These are phyloP conservation scores for Craterocephalus amniculus DNA, from an alignment of 2,797 vertebrate genomes.

Conservation along the genomic window DNA sequence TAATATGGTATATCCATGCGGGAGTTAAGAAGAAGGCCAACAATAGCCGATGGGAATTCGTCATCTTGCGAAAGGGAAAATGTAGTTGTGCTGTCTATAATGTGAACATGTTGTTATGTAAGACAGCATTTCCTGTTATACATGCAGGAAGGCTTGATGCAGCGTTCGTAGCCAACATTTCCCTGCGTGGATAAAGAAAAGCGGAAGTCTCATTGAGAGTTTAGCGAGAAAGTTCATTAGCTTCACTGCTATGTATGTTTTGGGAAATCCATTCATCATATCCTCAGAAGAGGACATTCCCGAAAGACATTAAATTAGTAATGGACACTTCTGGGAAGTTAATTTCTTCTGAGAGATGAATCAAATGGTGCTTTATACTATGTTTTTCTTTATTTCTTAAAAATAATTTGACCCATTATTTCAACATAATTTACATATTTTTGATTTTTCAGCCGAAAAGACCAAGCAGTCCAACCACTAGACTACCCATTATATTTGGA, in stretches of 20 bases:
- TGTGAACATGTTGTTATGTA: neutral
- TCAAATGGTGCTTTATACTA: neutral
- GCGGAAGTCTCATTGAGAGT: neutral
- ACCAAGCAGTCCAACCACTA: too few relatives aligned
- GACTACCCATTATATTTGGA: too few relatives aligned
- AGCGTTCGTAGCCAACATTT: neutral
- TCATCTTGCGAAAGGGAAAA: neutral
- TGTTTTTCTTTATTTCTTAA: neutral
- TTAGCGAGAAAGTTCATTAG: neutral
- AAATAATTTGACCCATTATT: neutral
- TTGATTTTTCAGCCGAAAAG: too few relatives aligned
- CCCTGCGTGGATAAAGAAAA: neutral
- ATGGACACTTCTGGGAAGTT: neutral
- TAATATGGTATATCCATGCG: slow-evolving; percentile 39
- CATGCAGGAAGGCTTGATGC: neutral
- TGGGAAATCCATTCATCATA: neutral
- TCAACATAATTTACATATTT: neutral
- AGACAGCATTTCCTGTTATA: slow-evolving; percentile 1
- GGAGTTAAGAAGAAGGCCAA: slow-evolving; percentile 16
- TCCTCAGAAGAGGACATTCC: neutral
- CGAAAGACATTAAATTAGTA: neutral
- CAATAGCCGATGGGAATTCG: too few relatives aligned
- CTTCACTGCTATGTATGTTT: neutral
- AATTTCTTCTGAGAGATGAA: neutral
- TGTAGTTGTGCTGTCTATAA: neutral